Conservation (phyloP, 2,113 vertebrate genomes). For the Epinephelus cyanopodus region DNA sequence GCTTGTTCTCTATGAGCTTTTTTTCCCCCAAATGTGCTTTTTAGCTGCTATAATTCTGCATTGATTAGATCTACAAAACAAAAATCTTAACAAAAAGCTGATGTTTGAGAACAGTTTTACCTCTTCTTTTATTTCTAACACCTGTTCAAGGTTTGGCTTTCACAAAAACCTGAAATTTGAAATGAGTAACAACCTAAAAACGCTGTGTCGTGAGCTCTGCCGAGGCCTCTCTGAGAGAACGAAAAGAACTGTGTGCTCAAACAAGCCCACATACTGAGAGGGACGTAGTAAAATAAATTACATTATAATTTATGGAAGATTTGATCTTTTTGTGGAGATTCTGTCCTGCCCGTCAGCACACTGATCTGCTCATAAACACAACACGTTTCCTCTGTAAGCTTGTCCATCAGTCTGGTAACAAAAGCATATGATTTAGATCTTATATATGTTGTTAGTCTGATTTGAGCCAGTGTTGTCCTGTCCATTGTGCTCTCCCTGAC, state of each 20-base stretch:
- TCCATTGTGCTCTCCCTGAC: slow-evolving; percentile 40
- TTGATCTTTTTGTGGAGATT: slow-evolving; percentile 47
- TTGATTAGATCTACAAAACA: neutral
- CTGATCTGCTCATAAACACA: slow-evolving; percentile 36
- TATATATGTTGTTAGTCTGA: slow-evolving; percentile 54
- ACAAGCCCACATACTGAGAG: slow-evolving; percentile 54
- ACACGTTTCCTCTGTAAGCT: slow-evolving; percentile 25
- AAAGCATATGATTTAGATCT: slow-evolving; percentile 56
- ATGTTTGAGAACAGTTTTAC: slow-evolving; percentile 5
- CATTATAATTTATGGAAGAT: slow-evolving; percentile 68
- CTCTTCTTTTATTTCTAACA: slow-evolving; percentile 56
- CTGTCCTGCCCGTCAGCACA: slow-evolving; percentile 47
- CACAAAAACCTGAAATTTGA: slow-evolving; percentile 22
- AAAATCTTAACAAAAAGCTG: slow-evolving; percentile 34
- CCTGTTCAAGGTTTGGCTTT: slow-evolving; percentile 48
- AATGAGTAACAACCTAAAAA: slow-evolving; percentile 24
- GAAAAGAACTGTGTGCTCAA: slow-evolving; percentile 36
- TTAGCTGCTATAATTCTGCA: neutral
- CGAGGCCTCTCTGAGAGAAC: slow-evolving; percentile 38
- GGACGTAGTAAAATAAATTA: slow-evolving; percentile 73
- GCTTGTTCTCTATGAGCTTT: neutral
- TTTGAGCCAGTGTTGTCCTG: slow-evolving; percentile 59
- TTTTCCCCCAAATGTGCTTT: neutral
- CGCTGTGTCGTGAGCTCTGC: neutral
- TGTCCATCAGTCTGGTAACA: slow-evolving; percentile 59